Evolutionary conservation across 2,888 invertebrate genomes (phyloP).

Genomic region (Petrolisthes cinctipes): DNA sequence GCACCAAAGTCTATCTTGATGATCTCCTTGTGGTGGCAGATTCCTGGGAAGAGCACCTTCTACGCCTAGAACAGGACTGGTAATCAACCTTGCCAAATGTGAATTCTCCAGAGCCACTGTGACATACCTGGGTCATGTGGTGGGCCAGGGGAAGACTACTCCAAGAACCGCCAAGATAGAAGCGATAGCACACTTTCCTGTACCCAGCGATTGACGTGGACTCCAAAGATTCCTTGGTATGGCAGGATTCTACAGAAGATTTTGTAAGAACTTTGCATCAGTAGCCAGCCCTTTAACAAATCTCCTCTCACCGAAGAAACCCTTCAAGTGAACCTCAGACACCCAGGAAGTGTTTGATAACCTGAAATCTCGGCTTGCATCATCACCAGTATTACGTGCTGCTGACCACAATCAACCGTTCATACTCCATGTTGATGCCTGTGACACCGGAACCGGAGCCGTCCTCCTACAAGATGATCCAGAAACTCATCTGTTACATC

Average conservation of each 20-base stretch:
- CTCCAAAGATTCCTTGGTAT: neutral
- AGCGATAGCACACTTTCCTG: neutral
- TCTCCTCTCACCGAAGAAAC: neutral
- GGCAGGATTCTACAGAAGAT: conserved; percentile 6
- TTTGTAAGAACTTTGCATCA: conserved; percentile 5
- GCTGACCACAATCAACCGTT: neutral
- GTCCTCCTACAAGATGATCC: conserved; percentile 12
- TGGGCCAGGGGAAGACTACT: neutral
- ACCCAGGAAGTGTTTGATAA: neutral
- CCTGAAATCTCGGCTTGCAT: neutral
- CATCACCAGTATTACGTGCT: neutral
- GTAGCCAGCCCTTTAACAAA: conserved; percentile 15
- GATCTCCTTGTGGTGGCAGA: too few relatives aligned
- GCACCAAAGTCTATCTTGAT: too few relatives aligned
- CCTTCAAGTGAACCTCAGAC: neutral
- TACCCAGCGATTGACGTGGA: neutral
- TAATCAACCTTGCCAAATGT: too few relatives aligned
- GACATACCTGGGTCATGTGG: too few relatives aligned
- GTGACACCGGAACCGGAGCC: conserved; percentile 10
- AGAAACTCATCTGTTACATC: neutral
- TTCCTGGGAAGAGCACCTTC: too few relatives aligned
- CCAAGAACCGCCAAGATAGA: too few relatives aligned
- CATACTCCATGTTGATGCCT: conserved; percentile 11
- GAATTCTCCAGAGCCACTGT: too few relatives aligned
- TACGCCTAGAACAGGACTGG: too few relatives aligned